Evolutionary conservation across 1,140 invertebrate genomes (phyloP).

Genomic region (Calephelis nemesis): DNA sequence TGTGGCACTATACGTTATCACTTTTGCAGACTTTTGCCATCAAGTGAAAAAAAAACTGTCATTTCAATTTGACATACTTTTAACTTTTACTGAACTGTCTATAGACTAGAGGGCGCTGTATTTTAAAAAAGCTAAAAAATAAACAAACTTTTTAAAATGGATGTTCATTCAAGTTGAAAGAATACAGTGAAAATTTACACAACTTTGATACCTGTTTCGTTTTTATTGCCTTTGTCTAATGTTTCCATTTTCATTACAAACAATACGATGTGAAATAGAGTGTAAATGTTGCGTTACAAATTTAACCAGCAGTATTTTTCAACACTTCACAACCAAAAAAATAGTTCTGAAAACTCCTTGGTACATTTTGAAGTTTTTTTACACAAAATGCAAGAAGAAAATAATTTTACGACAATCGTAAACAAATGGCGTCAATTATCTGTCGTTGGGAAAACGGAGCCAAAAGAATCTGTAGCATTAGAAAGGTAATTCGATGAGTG

Average conservation of each 20-base stretch:
- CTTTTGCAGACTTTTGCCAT: too few relatives aligned
- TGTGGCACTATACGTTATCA: too few relatives aligned
- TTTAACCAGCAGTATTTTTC: not conserved
- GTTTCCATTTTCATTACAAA: not conserved
- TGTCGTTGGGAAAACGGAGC: conserved; percentile 37
- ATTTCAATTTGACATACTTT: too few relatives aligned
- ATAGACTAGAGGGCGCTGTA: not conserved
- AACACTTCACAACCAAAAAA: conserved; percentile 26
- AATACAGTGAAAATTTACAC: not conserved
- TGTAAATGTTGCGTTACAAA: not conserved
- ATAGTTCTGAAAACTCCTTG: conserved; percentile 48
- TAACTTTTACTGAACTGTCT: too few relatives aligned
- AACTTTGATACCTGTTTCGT: too few relatives aligned
- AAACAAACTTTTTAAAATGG: not conserved
- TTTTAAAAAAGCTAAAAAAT: not conserved
- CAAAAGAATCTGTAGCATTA: conserved; percentile 44
- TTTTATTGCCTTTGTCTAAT: too few relatives aligned
- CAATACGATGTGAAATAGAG: not conserved
- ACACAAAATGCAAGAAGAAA: conserved; percentile 63
- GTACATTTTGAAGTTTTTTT: conserved; percentile 40
- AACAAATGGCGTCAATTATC: conserved; percentile 66
- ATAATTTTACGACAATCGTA: conserved; percentile 65
- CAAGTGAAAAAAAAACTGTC: too few relatives aligned
- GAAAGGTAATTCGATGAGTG: conserved; percentile 48
- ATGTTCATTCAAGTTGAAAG: not conserved